Percentiles rank a stretch among this genome's conserved stretches.
Evolutionary conservation across 2,888 invertebrate genomes (phyloP).

Genomic region (Pristionchus arcanus): DNA sequence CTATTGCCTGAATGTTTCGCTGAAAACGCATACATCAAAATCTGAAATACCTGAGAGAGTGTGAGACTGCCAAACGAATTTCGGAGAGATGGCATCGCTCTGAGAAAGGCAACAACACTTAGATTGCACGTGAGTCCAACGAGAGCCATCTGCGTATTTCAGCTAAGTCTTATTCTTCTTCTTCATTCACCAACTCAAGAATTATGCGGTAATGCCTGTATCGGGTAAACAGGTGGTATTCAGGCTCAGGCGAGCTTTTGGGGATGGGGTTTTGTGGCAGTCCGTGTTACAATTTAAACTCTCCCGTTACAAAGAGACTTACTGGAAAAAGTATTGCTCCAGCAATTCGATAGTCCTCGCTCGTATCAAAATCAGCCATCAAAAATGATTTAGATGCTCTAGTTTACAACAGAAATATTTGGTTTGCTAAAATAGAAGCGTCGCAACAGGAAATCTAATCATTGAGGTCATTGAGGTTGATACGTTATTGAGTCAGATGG

Average conservation of each 20-base stretch:
- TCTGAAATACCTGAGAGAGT: not conserved
- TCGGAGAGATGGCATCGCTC: not conserved
- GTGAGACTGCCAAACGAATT: not conserved
- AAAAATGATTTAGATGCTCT: not conserved
- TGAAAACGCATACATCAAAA: not conserved
- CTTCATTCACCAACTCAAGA: too few species aligned
- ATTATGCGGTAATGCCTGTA: too few species aligned
- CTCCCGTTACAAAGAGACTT: not conserved
- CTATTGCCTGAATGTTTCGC: not conserved
- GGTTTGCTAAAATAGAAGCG: not conserved
- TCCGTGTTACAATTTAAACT: too few species aligned
- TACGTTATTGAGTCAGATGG: not conserved
- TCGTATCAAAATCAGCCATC: not conserved
- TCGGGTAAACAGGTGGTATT: too few species aligned
- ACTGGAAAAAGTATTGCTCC: conserved; percentile 1
- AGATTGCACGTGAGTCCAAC: not conserved
- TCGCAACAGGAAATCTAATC: not conserved
- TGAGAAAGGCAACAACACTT: not conserved
- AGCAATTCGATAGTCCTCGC: not conserved
- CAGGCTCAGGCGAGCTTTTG: too few species aligned
- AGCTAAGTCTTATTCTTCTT: too few species aligned
- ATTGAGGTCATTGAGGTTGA: conserved; percentile 2
- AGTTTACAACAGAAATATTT: not conserved
- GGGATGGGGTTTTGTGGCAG: too few species aligned
- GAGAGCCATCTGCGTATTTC: not conserved